Percentiles rank a stretch among this genome's conserved stretches.
Conservation (phyloP, 1,140 invertebrate genomes). For the Drosophila obscura region DNA sequence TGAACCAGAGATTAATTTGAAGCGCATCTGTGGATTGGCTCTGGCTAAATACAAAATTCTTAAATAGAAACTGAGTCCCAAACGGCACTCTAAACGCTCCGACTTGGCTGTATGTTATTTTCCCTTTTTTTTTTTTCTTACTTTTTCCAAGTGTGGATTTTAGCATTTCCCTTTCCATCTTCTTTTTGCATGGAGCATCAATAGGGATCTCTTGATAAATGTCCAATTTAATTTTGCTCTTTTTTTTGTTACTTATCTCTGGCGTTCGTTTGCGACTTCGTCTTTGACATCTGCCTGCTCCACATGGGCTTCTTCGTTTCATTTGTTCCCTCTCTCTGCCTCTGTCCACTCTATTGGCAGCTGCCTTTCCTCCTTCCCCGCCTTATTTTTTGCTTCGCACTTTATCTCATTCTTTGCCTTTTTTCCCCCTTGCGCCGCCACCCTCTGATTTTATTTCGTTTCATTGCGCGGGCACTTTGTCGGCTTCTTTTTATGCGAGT, state of each 20-base stretch:
- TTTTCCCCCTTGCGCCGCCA: conserved; percentile 21
- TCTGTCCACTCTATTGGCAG: neutral
- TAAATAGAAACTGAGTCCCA: no score
- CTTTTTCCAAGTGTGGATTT: no score
- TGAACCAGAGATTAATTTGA: no score
- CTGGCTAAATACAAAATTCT: no score
- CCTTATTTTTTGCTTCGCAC: conserved; percentile 8
- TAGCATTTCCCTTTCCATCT: no score
- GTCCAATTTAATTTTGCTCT: conserved; percentile 83
- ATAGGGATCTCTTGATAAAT: conserved; percentile 84
- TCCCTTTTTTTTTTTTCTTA: no score
- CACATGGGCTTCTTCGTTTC: conserved; percentile 39
- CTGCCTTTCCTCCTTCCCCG: conserved; percentile 13
- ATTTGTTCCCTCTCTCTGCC: conserved; percentile 38
- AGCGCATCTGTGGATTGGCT: no score
- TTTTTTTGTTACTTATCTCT: conserved; percentile 72
- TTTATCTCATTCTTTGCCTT: conserved; percentile 29
- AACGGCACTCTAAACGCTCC: no score
- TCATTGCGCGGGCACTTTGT: conserved; percentile 63
- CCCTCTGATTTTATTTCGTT: conserved; percentile 51
- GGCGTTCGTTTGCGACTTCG: conserved; percentile 12
- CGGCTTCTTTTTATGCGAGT: conserved; percentile 50
- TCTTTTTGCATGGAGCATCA: conserved; percentile 61
- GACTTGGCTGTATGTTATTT: no score
- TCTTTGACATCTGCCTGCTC: conserved; percentile 41